phyloP scores from a whole-genome alignment of 2,113 vertebrate genomes.

The Macrotis lagotis region DNA sequence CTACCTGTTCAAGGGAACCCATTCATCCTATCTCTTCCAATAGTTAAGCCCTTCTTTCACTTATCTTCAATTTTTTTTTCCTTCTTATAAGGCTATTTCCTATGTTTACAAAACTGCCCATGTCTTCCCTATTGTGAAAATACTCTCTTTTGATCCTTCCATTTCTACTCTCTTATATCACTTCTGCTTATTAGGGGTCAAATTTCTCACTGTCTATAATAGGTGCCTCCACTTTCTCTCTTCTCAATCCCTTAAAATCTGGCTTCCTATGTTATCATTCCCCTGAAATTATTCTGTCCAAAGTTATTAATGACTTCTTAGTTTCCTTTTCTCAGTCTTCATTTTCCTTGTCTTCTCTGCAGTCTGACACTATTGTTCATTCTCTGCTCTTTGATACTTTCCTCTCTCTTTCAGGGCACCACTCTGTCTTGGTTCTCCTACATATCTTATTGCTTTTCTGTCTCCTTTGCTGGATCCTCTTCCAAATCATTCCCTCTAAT shows the following conservation, averaged over 20 bases:
- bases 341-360: not conserved
- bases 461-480: not conserved
- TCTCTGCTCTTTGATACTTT: not conserved
- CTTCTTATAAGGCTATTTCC: not conserved
- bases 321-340: not conserved
- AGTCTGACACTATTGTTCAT: not conserved
- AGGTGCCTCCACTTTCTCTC: not conserved
- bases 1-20: not conserved
- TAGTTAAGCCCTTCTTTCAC: not conserved
- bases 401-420: too few relatives aligned
- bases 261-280: not conserved
- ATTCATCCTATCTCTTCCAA: not conserved
- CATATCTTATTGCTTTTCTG: not conserved
- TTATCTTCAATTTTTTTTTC: not conserved
- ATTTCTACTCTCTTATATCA: not conserved
- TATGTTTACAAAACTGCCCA: not conserved
- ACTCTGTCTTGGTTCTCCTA: not conserved
- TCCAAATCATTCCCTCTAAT: not conserved
- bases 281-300: not conserved
- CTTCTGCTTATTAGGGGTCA: not conserved
- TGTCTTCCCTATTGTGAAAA: not conserved
- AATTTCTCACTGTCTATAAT: not conserved
- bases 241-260: not conserved
- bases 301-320: not conserved
- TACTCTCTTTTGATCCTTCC: not conserved